Conservation (phyloP, 2,113 vertebrate genomes). For the Pycnonotus jocosus region DNA sequence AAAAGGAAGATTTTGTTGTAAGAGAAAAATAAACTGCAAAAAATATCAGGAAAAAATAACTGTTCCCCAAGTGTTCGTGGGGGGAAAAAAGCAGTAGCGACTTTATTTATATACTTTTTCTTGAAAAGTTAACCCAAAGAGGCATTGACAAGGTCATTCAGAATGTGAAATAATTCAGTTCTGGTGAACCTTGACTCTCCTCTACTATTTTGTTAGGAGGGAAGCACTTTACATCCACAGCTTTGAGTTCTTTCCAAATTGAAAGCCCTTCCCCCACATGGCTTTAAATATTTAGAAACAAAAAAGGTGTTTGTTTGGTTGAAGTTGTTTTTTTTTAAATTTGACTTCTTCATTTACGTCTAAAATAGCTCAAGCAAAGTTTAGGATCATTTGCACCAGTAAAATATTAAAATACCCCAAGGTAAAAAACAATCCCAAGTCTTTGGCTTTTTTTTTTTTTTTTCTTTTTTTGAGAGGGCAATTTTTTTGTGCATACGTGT, state of each 20-base stretch:
- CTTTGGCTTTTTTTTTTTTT: not conserved
- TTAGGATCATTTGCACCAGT: not conserved
- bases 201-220: slow-evolving; percentile 6
- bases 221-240: slow-evolving; percentile 13
- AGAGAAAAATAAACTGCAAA: not conserved
- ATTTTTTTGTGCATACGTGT: not conserved
- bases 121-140: slow-evolving; percentile 17
- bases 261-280: slow-evolving; percentile 31
- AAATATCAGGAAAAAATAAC: not conserved
- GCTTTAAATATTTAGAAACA: slow-evolving; percentile 51
- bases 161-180: slow-evolving; percentile 34
- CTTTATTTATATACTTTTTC: slow-evolving; percentile 11
- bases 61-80: not conserved
- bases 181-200: slow-evolving; percentile 35
- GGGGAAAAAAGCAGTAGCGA: not conserved
- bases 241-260: not conserved
- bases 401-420: not conserved
- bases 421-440: not conserved
- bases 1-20: not conserved
- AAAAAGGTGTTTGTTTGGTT: slow-evolving; percentile 37
- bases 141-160: slow-evolving; percentile 28
- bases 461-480: not conserved
- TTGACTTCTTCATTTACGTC: not conserved
- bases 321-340: not conserved
- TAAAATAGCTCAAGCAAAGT: not conserved